Base-by-base conservation (phyloP, 2,113 vertebrate species). In the Ptilonorhynchus violaceus region DNA sequence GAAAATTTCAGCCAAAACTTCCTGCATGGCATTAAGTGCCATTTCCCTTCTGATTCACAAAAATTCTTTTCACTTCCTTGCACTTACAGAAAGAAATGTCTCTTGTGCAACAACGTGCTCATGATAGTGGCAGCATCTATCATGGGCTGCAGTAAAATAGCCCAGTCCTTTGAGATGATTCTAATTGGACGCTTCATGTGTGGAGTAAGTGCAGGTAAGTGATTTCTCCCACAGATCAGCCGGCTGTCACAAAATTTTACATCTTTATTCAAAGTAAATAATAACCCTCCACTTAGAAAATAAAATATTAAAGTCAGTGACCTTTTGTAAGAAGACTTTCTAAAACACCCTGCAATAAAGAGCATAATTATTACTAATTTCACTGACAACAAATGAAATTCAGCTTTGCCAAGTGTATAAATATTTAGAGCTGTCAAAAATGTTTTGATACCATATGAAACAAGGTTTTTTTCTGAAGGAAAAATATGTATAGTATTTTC, bases 141-240 rank as follows among this genome's bases (percentile, higher is more conserved):
- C 58, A 97, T 98, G 98, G 82, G 98, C 62, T 98, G 98, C 91
- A 98, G 98, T 81, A 98, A 96, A 91, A 91, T n/a, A 70, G 97
- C 95, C 33, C 92, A 49, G 50, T 98, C 98, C 63, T 98, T 98
- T 79, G 98, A 98, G 96, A 98, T 99, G 97, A 98, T 98, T 80
- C 75, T 98, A 35, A 62, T 98, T 42, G 98, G 98, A 70, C 96
- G 98, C 42, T 97, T 98, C 88, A 95, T 99, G 58, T 98, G 97
- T 41, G 98, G 98, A 75, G 49, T 98, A n/a, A 98, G 98, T 88
- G 92, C 95, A 79, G 98, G 98, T 98, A 85, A 81, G 88, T 56
- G 78, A 83, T 46, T 85, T 69, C 49, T 91, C 58, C 46, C 52
- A 58, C 9, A 11, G n/a, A 9, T 37, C 77, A 76, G 41, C 44